These are phyloP conservation scores for Psix sp. DNA, from an alignment of 1,140 invertebrate species.

Conservation along the genomic window DNA sequence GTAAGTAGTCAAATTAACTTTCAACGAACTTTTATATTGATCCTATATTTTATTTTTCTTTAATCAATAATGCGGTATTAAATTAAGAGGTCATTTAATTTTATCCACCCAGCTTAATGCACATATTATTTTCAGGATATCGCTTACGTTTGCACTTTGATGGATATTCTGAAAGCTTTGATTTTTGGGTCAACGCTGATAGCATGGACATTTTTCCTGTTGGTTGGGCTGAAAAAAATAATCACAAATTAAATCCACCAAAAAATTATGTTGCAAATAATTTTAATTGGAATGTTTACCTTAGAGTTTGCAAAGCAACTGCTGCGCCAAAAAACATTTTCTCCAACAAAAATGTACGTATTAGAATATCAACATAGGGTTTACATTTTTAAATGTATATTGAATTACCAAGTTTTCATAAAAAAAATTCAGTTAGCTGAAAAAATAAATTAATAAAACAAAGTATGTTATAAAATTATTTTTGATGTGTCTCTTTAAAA, in stretches of 20 bases:
- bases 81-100: no score
- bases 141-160: conserved; percentile 94
- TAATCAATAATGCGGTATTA: conserved; percentile 13
- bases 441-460: no score
- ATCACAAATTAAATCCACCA: conserved; percentile 85
- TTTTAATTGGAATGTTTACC: conserved; percentile 92
- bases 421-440: no score
- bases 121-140: conserved; percentile 80
- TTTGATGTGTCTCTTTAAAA: no score
- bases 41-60: no score
- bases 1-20: no score
- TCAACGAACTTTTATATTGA: no score
- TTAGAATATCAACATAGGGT: no score
- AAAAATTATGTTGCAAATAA: conserved; percentile 80
- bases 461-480: no score
- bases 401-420: no score
- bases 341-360: conserved; percentile 80
- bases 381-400: no score
- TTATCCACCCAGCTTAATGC: no score
- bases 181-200: conserved; percentile 96
- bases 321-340: conserved; percentile 90
- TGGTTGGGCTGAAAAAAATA: conserved; percentile 94
- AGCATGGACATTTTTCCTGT: conserved; percentile 93
- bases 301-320: conserved; percentile 85
- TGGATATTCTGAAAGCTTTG: conserved; percentile 91